Evolutionary conservation across 2,888 invertebrate genomes (phyloP), one percentile per base, ranked within the genome.

Genomic region (Mechanitis messenoides): DNA sequence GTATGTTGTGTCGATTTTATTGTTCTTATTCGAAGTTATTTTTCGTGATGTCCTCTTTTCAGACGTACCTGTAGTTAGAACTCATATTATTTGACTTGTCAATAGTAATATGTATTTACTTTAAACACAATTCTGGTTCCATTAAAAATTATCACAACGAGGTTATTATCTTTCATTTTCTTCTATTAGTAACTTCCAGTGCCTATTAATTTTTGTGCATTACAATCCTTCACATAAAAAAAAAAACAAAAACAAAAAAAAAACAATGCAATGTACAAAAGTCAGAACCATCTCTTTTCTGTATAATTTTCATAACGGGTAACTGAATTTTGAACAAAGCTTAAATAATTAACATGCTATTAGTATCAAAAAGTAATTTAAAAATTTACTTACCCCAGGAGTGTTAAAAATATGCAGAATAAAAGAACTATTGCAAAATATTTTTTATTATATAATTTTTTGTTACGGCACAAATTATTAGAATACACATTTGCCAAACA

Each of bases 31-130:
- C 71, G 69, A 65, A 60, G 64, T 65, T 58, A 61, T 67, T 31
- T 31, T 11, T 72, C 76, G 78, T 78, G 76, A 71, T 75, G 75
- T 77, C 73, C 76, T 79, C 78, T 74, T 65, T 78, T 84, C 87
- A 89, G 71, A 84, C 88, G 79, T 87, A 88, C 81, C 88, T 89
- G 87, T 56, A 83, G 84, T 64, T 58, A 63, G 60, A 56, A 60
- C 66, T 56, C 50, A 42, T 42, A 50, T 50, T 59, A 45, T 53
- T n/a, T 59, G 35, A 61, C 33, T 46, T 45, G 55, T 47, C 46
- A 45, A 33, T 45, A 42, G 35, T 35, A 20, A 9, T 12, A 28
- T 47, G 33, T 20, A 47, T 50, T 56, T 47, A 11, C 45, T 53
- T 42, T n/a, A 31, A 38, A 11, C 45, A 31, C 55, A 53, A 33